phyloP scores from a whole-genome alignment of 2,113 vertebrate genomes.

The Pitta sordida region DNA sequence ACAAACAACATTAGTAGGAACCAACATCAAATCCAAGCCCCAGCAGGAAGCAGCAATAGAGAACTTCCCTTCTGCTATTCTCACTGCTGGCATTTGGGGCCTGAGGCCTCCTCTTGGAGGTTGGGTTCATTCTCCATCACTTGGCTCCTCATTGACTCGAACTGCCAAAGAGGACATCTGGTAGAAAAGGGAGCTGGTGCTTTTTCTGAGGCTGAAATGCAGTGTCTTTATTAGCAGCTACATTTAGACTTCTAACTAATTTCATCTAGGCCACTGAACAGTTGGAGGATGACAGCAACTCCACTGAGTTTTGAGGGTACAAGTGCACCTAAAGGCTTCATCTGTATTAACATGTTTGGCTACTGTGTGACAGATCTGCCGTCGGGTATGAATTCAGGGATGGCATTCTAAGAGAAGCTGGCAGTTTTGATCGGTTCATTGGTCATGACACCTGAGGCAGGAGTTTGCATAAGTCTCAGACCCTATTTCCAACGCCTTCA shows the following conservation, averaged over 20 bases:
- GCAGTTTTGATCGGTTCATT: conserved; percentile 59
- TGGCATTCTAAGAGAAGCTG: conserved; percentile 61
- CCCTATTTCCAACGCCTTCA: conserved; percentile 35
- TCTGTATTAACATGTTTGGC: conserved; percentile 58
- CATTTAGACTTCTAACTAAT: conserved; percentile 29
- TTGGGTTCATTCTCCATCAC: background rate
- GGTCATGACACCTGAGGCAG: conserved; percentile 66
- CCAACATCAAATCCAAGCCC: background rate
- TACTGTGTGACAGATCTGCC: conserved; percentile 59
- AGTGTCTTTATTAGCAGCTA: conserved; percentile 29
- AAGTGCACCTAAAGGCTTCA: conserved; percentile 60
- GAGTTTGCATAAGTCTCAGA: conserved; percentile 48
- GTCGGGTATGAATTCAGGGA: conserved; percentile 38
- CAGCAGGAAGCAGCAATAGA: background rate
- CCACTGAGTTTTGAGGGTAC: conserved; percentile 48
- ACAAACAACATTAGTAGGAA: background rate
- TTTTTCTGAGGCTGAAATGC: background rate
- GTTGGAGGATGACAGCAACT: conserved; percentile 55
- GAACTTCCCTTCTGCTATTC: background rate
- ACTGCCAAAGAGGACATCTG: conserved; percentile 16
- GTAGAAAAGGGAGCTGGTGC: background rate
- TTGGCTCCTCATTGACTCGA: background rate
- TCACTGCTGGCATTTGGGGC: background rate
- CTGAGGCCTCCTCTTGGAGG: background rate
- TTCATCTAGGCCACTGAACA: conserved; percentile 52